Conservation (phyloP, 2,888 invertebrate genomes). For the Drosophila percnosoma region DNA sequence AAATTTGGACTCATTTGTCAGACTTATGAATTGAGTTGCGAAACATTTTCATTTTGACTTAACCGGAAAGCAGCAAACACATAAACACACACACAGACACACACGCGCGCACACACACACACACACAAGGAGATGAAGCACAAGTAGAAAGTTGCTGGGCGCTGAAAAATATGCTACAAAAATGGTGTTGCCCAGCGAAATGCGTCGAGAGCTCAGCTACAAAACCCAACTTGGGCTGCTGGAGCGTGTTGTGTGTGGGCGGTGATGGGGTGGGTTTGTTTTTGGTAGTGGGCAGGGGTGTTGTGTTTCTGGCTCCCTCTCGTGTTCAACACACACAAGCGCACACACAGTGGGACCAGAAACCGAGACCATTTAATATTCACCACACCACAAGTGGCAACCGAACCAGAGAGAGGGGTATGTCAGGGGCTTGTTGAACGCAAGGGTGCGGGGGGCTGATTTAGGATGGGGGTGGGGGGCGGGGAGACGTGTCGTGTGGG, state of each 20-base stretch:
- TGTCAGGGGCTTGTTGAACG: neutral
- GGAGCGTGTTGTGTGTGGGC: neutral
- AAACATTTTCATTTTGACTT: slow-evolving; percentile 40
- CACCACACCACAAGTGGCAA: slow-evolving; percentile 64
- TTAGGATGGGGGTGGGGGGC: neutral
- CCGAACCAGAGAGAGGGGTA: slow-evolving; percentile 1
- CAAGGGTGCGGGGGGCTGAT: neutral
- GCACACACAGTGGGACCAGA: slow-evolving; percentile 12
- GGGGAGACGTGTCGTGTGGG: neutral
- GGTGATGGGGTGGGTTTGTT: neutral
- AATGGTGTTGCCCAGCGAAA: slow-evolving; percentile 32
- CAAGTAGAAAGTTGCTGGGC: slow-evolving; percentile 33
- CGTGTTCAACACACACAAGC: slow-evolving; percentile 55
- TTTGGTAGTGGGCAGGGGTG: neutral
- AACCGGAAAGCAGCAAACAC: slow-evolving; percentile 12
- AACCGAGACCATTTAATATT: slow-evolving; percentile 64
- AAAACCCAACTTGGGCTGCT: slow-evolving; percentile 37
- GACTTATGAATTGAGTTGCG: slow-evolving; percentile 43
- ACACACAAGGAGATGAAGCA: neutral
- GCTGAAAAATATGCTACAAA: slow-evolving; percentile 72
- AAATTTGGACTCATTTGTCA: slow-evolving; percentile 44
- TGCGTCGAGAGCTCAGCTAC: slow-evolving; percentile 37
- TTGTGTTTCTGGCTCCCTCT: slow-evolving; percentile 8
- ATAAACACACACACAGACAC: slow-evolving; percentile 2
- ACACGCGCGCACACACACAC: slow-evolving; percentile 13